A percentile compares a stretch with the other conserved stretches of the same genome.
These are phyloP conservation scores for Setophaga petechia DNA, from an alignment of 2,113 vertebrate genomes.

Conservation along the genomic window DNA sequence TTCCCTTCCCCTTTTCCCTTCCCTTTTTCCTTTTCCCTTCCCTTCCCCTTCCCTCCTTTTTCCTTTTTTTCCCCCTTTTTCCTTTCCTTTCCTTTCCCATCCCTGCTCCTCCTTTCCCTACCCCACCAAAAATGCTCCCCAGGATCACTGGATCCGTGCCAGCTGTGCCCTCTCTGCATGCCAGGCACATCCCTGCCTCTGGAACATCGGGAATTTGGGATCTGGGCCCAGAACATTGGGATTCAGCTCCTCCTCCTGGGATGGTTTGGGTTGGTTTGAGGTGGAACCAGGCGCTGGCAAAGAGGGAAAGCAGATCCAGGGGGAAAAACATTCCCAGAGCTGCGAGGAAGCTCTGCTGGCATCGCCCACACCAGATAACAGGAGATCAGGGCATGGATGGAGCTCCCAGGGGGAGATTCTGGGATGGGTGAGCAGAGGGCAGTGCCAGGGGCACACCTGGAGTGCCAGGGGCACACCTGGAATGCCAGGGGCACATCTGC, in stretches of 20 bases:
- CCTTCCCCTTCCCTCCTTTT: too few relatives aligned
- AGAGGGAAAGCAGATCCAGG: neutral
- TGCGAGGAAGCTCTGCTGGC: neutral
- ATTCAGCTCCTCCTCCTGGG: neutral
- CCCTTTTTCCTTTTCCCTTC: too few relatives aligned
- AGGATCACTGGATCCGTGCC: rapidly evolving
- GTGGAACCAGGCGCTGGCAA: neutral
- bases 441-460: too few relatives aligned
- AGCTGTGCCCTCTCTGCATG: neutral
- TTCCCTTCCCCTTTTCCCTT: too few relatives aligned
- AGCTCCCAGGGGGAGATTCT: rapidly evolving
- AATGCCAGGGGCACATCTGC: too few relatives aligned
- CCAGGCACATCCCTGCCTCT: neutral
- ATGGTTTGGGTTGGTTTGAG: neutral
- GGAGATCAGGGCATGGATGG: neutral
- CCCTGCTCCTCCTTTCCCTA: too few relatives aligned
- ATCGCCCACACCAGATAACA: rapidly evolving
- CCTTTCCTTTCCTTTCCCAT: too few relatives aligned
- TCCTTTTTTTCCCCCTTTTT: too few relatives aligned
- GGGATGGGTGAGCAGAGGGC: neutral
- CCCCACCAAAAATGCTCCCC: rapidly evolving
- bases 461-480: too few relatives aligned
- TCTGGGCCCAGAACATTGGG: neutral
- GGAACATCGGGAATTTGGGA: neutral
- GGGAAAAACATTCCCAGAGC: neutral